Evolutionary conservation across 1,140 invertebrate genomes (phyloP), one percentile per base, ranked within the genome.

Genomic region (Physella acuta): DNA sequence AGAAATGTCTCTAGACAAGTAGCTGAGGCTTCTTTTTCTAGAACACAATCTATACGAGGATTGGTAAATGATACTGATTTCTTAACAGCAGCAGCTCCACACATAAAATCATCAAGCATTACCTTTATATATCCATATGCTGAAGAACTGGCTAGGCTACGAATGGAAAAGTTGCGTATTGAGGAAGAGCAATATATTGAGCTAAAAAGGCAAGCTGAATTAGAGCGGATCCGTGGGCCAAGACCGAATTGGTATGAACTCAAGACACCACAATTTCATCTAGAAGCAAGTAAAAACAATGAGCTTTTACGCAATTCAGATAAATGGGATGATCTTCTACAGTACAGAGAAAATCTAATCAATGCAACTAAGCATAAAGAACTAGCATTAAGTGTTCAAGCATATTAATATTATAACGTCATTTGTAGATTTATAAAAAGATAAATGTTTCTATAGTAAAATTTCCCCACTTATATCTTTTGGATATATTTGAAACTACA

Each of bases 121-220:
- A 56, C 70, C 17, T 55, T 79, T n/a, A 74, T 74, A 33, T 78
- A 77, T 20, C 80, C 80, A 1, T 82, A 76, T 70, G 69, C 71
- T 39, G 56, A 67, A 14, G 76, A 82, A 49, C 61, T 82, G 20
- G 60, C 79, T 33, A 71, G 59, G 28, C 68, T 82, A 53, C 61
- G 79, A 33, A 73, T 79, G 73, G 76, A 79, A 58, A 59, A 78
- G 52, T 63, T 82, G 30, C 63, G 77, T 5, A 72, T 82, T 33
- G 79, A 82, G 60, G 78, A 81, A 53, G 72, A 80, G 26, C 79
- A 79, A 53, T 70, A 80, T 26, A 61, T 78, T 51, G 80, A 82
- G 56, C 58, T 81, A 14, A 81, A 80, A 58, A 69, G 79, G 37
- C 71, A 74, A 58, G 71, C 73, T 55, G 79, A 81, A 63, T 53